These are phyloP conservation scores for Drosophila bifasciata DNA, from an alignment of 1,140 invertebrate species.

Conservation along the genomic window DNA sequence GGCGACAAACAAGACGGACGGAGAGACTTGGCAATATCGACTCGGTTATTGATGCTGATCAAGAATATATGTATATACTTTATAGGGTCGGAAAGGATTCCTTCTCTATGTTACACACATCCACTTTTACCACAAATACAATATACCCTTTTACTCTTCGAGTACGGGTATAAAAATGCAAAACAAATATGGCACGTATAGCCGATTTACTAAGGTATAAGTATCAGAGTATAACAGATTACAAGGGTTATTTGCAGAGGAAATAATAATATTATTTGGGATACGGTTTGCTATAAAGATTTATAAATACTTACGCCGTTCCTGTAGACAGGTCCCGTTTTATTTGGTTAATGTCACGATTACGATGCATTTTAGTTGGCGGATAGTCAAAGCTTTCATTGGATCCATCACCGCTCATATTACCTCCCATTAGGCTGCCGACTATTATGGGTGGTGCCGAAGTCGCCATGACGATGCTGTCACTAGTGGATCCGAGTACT, in stretches of 20 bases:
- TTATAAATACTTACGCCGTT: conserved; percentile 72
- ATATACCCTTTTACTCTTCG: too few relatives aligned
- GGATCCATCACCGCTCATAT: conserved; percentile 59
- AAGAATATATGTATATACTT: too few relatives aligned
- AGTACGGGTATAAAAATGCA: too few relatives aligned
- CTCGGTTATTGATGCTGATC: too few relatives aligned
- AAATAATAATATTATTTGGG: too few relatives aligned
- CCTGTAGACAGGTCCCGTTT: conserved; percentile 76
- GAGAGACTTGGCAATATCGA: too few relatives aligned
- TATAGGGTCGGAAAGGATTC: too few relatives aligned
- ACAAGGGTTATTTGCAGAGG: not conserved
- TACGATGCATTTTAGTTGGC: conserved; percentile 82
- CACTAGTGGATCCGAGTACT: conserved; percentile 69
- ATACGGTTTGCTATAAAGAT: not conserved
- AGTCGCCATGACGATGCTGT: conserved; percentile 76
- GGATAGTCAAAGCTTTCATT: conserved; percentile 71
- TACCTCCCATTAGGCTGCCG: conserved; percentile 33
- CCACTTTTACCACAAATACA: too few relatives aligned
- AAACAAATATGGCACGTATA: too few relatives aligned
- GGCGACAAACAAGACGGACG: too few relatives aligned
- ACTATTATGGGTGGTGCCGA: conserved; percentile 67
- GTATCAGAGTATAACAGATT: not conserved
- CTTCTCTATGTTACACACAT: too few relatives aligned
- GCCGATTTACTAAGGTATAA: too few relatives aligned
- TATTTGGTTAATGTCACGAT: conserved; percentile 80